Evolutionary conservation across 53 echinoderm and acorn worm species (phyloP).

Genomic region (Luidia sarsii): DNA sequence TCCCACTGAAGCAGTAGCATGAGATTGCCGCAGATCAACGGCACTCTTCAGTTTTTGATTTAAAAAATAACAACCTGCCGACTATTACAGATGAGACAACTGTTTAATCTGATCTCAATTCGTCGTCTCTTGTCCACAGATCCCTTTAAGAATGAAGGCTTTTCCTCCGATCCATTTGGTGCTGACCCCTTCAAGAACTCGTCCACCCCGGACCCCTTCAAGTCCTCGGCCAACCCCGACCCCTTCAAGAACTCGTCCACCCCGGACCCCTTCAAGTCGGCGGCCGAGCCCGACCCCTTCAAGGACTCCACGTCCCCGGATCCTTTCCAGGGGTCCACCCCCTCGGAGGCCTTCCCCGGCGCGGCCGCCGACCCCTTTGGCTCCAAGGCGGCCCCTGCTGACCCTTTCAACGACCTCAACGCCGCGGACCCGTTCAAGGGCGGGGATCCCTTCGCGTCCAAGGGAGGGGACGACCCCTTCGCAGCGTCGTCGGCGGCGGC

Average conservation of each 20-base stretch:
- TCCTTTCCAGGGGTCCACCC: constrained; percentile 31
- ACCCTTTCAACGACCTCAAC: constrained; percentile 9
- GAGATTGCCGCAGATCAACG: no score
- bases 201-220: constrained; percentile 47
- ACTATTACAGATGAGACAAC: no score
- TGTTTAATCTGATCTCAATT: no score
- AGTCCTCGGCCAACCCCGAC: constrained; percentile 3
- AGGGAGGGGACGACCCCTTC: constrained; percentile 69
- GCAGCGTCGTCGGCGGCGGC: constrained; percentile 10
- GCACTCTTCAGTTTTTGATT: no score
- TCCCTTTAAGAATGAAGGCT: constrained; percentile 79
- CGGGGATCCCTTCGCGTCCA: constrained; percentile 76
- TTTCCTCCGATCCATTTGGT: constrained; percentile 92
- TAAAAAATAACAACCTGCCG: no score
- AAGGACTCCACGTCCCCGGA: constrained; percentile 25
- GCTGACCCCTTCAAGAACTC: constrained; percentile 70
- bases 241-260: constrained; percentile 14
- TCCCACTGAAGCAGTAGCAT: no score
- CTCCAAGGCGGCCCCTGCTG: constrained; percentile 10
- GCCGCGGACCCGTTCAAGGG: constrained; percentile 70
- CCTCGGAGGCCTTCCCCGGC: constrained; percentile 46
- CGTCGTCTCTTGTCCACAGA: constrained; percentile 46
- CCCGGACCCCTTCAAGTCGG: constrained; percentile 65
- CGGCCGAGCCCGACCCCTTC: constrained; percentile 51
- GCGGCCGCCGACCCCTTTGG: constrained; percentile 40